Evolutionary conservation across 2,888 invertebrate species (phyloP), one percentile per base, ranked within the genome.

Genomic region (Pandemis cinnamomeana): DNA sequence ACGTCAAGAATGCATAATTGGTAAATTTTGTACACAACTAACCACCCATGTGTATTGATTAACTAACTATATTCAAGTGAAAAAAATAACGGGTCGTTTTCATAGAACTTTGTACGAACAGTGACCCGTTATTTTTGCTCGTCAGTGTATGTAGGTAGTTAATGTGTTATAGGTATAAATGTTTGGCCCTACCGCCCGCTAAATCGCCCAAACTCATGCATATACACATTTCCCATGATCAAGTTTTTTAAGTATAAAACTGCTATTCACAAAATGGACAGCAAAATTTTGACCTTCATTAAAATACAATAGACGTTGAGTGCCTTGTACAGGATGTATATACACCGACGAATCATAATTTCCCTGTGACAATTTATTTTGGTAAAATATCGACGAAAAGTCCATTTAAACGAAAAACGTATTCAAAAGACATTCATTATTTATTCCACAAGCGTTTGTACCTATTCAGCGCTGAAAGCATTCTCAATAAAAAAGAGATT

Each of bases 361-460:
- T 27, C 20, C 55, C 15, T 36, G 36, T 63, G 68, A 58, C 69
- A 42, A 69, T 72, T 68, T 64, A 68, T 69, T 42, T 62, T 55
- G 20, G 42, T 69, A 41, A 72, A 69, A 69, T 67, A 72, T 72
- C 72, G 63, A 62, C 42, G 53, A n/a, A 62, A 67, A 53, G 42
- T 44, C 62, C 60, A 67, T 67, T 67, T 41, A 67, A 53, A 51
- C 51, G 51, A n/a, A 15, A 67, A 41, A 48, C 20, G 68, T 55
- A 64, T 69, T 63, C 63, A 64, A 64, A 69, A 63, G 58, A 72
- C 15, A 58, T 64, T 66, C 11, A 71, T 64, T 66, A n/a, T 64
- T 51, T 58, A 71, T 71, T 71, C 71, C 27, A 63, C 53, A n/a
- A 53, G 53, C 62, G 53, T 55, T 55, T 55, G 53, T 62, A 8